phyloP scores from a whole-genome alignment of 2,888 invertebrate species.

The Netelia melanura region DNA sequence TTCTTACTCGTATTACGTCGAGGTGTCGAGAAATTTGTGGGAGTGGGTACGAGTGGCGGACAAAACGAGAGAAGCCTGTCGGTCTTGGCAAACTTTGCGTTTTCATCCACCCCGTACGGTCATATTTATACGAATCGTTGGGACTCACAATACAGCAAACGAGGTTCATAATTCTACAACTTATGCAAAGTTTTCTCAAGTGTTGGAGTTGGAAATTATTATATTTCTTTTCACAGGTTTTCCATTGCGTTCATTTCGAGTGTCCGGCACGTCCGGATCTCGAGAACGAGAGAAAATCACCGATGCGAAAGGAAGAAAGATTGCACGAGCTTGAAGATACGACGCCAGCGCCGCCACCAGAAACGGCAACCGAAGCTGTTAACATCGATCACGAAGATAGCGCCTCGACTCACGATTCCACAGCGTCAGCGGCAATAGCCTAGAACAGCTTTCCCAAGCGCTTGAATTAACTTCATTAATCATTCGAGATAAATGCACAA shows the following conservation, averaged over 20 bases:
- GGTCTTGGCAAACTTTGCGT: constrained; percentile 97
- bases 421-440: constrained; percentile 67
- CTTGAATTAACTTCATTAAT: constrained; percentile 8
- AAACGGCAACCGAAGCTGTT: constrained; percentile 80
- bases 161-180: constrained; percentile 87
- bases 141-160: constrained; percentile 98
- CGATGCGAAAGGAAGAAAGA: constrained; percentile 70
- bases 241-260: constrained; percentile 99
- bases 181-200: constrained; percentile 21
- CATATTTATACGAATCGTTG: constrained; percentile 97
- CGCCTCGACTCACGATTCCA: constrained; percentile 71
- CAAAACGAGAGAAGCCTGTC: constrained; percentile 93
- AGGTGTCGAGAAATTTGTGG: constrained; percentile 96
- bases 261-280: constrained; percentile 91
- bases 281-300: constrained; percentile 74
- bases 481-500: constrained; percentile 13
- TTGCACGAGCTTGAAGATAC: constrained; percentile 46
- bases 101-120: constrained; percentile 93
- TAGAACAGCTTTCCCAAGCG: constrained; percentile 30
- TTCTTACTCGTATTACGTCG: constrained; percentile 97
- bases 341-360: constrained; percentile 74
- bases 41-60: constrained; percentile 97
- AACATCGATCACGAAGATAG: constrained; percentile 79
- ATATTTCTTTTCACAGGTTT: constrained; percentile 88
- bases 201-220: too few relatives aligned